Evolutionary conservation across 2,888 invertebrate genomes (phyloP), one percentile per base, ranked within the genome.

Genomic region (Zhuqinia jingwanae): DNA sequence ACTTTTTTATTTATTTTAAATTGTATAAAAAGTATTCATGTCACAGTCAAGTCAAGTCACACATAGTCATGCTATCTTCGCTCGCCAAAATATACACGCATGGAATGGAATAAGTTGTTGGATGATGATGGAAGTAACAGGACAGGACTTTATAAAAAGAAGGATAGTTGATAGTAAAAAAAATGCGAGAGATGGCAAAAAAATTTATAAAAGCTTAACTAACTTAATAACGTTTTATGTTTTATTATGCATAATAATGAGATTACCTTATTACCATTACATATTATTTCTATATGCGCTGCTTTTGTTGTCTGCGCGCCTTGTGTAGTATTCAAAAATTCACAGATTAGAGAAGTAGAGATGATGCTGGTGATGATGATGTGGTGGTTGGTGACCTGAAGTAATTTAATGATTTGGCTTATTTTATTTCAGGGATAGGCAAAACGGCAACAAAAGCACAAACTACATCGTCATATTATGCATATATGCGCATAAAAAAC

Each of bases 201-300:
- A n/a, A n/a, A n/a, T n/a, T n/a, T n/a, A 60, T 27, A 60, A 36
- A 60, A 60, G 30, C 20, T 30, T 53, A 53, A 53, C 53, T 30
- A 60, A 60, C 65, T 65, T 65, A 42, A 65, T 65, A 73, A 73
- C 53, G 73, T 30, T 73, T 58, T 77, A 78, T 58, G 68, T 45
- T 42, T 36, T 77, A 78, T 58, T 58, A 22, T 58, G 58, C 58
- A 58, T 22, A 58, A 58, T 22, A 58, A 50, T 50, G 50, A 15
- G 50, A 50, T 50, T 17, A 17, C 53, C n/a, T 53, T 15, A 53
- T 68, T 68, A 68, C 63, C 63, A n/a, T 13, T 20, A 20, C 53
- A 53, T 53, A 17, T 53, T 53, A 53, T 17, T 53, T 53, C 20
- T 17, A 11, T 53, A 3, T 36, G 36, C 3, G 36, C n/a, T n/a